Conservation (phyloP, 2,888 invertebrate species). For the Amiota minor region DNA sequence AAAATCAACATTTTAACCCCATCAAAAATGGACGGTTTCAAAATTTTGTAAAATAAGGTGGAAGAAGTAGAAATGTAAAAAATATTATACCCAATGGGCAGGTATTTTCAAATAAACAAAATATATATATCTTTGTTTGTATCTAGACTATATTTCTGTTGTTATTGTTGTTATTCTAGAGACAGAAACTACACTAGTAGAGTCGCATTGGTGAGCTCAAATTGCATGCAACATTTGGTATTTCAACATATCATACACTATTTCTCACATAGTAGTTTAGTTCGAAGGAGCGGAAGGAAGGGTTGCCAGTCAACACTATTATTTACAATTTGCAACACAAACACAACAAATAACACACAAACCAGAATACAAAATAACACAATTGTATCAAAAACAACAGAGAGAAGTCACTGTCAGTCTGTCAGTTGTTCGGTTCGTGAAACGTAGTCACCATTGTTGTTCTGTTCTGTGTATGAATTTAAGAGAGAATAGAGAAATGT, state of each 20-base stretch:
- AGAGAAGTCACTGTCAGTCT: neutral
- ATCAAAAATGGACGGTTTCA: neutral
- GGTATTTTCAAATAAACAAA: constrained; percentile 31
- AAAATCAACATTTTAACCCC: neutral
- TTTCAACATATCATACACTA: neutral
- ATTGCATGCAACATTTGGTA: neutral
- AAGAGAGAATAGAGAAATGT: too few species aligned
- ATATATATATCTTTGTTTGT: neutral
- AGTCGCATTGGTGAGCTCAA: neutral
- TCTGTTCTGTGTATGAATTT: too few species aligned
- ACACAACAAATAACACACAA: constrained; percentile 1
- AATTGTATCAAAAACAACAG: neutral
- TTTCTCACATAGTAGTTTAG: neutral
- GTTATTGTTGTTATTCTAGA: neutral
- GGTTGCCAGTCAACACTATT: constrained; percentile 21
- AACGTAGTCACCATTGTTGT: too few species aligned
- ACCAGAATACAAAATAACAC: neutral
- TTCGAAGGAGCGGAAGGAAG: neutral
- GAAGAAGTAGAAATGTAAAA: neutral
- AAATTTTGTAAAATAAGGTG: neutral
- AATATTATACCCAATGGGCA: constrained; percentile 27
- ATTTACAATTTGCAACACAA: constrained; percentile 30
- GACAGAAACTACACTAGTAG: too few species aligned
- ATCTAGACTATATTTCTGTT: neutral
- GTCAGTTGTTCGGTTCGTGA: too few species aligned